These are phyloP conservation scores for Bostrychus sinensis DNA, from an alignment of 2,113 vertebrate genomes.

Conservation along the genomic window DNA sequence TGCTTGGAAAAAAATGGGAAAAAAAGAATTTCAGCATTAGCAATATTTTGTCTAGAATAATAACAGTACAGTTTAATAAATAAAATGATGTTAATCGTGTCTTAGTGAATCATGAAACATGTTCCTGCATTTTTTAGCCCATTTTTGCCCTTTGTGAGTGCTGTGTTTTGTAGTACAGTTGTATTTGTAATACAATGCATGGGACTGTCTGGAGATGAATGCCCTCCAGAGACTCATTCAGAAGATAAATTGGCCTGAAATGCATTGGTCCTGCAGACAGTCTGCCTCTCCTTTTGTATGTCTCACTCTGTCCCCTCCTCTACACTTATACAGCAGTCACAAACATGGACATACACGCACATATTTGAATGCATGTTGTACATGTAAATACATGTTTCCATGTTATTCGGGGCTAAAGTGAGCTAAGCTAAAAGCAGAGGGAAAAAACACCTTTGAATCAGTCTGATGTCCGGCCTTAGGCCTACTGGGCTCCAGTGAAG, in stretches of 20 bases:
- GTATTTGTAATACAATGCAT: conserved; percentile 49
- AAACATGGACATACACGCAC: conserved; percentile 10
- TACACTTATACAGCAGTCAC: conserved; percentile 6
- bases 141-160: conserved; percentile 10
- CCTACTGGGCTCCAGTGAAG: conserved; percentile 64
- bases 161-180: conserved; percentile 32
- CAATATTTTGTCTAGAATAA: no score
- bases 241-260: conserved; percentile 63
- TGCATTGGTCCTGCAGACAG: conserved; percentile 56
- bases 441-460: conserved; percentile 61
- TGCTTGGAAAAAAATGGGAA: no score
- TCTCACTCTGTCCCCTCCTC: conserved; percentile 27
- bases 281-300: conserved; percentile 37
- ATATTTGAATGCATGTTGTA: not conserved
- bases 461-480: conserved; percentile 62
- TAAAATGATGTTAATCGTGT: no score
- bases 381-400: conserved; percentile 18
- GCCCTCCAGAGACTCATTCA: conserved; percentile 60
- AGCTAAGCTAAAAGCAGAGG: conserved; percentile 33
- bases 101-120: no score
- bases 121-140: conserved; percentile 1
- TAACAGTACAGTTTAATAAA: no score
- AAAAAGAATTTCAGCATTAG: no score
- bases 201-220: conserved; percentile 45
- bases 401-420: conserved; percentile 40